Conservation (phyloP, 2,888 invertebrate species). For the Antitype chi region DNA sequence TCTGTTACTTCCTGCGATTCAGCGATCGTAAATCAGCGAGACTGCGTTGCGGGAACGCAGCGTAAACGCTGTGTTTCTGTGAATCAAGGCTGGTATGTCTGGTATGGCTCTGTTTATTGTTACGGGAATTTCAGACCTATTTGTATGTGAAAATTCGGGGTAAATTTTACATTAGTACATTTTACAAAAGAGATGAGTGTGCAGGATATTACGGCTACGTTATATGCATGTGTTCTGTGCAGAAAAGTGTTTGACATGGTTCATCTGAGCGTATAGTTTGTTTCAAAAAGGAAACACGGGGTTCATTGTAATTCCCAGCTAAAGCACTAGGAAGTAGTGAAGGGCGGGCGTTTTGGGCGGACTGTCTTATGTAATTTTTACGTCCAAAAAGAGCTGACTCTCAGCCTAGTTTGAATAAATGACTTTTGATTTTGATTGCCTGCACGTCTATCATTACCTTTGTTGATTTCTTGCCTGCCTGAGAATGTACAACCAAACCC, state of each 20-base stretch:
- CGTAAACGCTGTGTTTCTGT: slow-evolving; percentile 48
- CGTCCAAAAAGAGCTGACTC: too few species aligned
- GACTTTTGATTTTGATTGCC: too few species aligned
- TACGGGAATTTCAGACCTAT: slow-evolving; percentile 1
- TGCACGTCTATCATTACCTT: not conserved
- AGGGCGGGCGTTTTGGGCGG: too few species aligned
- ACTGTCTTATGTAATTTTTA: too few species aligned
- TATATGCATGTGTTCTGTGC: not conserved
- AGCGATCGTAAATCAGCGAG: slow-evolving; percentile 55
- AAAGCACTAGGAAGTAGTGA: too few species aligned
- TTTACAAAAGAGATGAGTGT: not conserved
- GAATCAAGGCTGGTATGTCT: slow-evolving; percentile 35
- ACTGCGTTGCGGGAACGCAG: slow-evolving; percentile 12
- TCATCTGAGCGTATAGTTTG: not conserved
- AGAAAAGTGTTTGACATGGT: not conserved
- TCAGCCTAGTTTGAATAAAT: too few species aligned
- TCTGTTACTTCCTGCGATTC: slow-evolving; percentile 54
- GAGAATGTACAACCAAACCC: too few species aligned
- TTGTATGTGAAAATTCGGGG: slow-evolving; percentile 7
- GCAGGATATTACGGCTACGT: not conserved
- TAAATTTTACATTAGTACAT: not conserved
- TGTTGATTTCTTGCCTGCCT: not conserved
- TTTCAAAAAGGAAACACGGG: not conserved
- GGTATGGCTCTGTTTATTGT: slow-evolving; percentile 51
- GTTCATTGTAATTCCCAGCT: too few species aligned